Conservation (phyloP, 2,797 vertebrate species). For the Halcyon chelicuti region DNA sequence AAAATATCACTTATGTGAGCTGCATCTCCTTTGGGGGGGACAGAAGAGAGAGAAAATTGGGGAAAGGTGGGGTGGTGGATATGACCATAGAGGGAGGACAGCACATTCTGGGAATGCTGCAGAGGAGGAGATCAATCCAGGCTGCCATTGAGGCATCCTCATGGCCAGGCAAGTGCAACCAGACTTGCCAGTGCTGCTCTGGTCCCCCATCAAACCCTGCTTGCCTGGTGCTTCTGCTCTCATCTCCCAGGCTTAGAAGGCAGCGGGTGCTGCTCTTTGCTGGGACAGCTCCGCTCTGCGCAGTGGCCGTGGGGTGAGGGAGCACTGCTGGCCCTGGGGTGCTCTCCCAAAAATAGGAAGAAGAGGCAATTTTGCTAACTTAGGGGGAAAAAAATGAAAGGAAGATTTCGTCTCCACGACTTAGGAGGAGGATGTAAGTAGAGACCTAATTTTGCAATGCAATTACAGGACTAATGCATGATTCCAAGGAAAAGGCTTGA, state of each 20-base stretch:
- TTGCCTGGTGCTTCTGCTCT: neutral
- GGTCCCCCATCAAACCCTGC: neutral
- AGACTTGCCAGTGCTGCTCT: fast-evolving
- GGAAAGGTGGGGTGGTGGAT: neutral
- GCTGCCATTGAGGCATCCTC: neutral
- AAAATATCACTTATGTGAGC: neutral
- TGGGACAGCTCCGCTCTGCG: neutral
- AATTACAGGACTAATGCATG: neutral
- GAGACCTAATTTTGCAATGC: neutral
- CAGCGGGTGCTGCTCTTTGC: fast-evolving
- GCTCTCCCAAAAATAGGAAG: neutral
- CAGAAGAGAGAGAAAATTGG: neutral
- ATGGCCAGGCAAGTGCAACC: neutral
- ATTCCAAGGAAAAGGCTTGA: slow-evolving; percentile 51
- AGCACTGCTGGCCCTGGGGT: neutral
- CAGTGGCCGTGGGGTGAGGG: fast-evolving
- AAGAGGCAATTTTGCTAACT: neutral
- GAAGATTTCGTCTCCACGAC: neutral
- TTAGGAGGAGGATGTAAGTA: slow-evolving; percentile 12
- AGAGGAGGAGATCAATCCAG: neutral
- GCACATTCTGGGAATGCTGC: neutral
- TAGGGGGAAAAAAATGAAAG: neutral
- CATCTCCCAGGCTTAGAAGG: neutral
- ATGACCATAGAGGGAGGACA: fast-evolving
- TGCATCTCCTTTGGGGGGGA: fast-evolving